A percentile compares a stretch with the other conserved stretches of the same genome.
Conservation (phyloP, 2,797 vertebrate genomes). For the Halcyon smyrnensis region DNA sequence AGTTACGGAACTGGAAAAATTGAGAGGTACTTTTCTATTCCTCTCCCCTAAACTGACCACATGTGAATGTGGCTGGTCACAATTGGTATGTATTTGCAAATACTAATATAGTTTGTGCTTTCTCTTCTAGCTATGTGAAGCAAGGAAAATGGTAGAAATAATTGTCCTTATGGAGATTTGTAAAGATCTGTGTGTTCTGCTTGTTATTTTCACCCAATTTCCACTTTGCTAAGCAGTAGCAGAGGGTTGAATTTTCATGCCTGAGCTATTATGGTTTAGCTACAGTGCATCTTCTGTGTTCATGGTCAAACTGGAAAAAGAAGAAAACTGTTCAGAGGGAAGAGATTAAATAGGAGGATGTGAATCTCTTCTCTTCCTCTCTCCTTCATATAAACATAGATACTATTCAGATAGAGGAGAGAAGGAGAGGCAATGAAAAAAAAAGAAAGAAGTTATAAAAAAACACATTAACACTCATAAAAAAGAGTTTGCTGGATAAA, state of each 20-base stretch:
- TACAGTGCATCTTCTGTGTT: not conserved
- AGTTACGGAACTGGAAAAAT: not conserved
- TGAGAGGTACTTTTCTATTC: not conserved
- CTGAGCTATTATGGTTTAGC: not conserved
- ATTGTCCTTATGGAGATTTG: not conserved
- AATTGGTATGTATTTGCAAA: not conserved
- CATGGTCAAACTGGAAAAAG: not conserved
- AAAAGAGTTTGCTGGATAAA: not conserved
- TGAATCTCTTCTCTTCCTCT: not conserved
- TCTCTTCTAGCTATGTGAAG: not conserved
- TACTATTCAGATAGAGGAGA: not conserved
- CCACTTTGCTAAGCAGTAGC: not conserved
- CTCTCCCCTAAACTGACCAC: not conserved
- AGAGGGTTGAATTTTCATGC: not conserved
- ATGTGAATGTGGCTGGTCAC: not conserved
- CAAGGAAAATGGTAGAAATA: not conserved
- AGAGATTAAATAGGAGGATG: not conserved
- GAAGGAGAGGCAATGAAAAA: not conserved
- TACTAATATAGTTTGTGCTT: not conserved
- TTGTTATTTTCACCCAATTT: not conserved
- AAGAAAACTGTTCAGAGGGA: not conserved
- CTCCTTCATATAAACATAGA: not conserved
- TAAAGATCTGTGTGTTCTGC: not conserved
- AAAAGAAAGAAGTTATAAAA: not conserved
- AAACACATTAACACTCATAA: not conserved